Conservation (phyloP, 2,888 invertebrate genomes). For the Noctua pronuba region DNA sequence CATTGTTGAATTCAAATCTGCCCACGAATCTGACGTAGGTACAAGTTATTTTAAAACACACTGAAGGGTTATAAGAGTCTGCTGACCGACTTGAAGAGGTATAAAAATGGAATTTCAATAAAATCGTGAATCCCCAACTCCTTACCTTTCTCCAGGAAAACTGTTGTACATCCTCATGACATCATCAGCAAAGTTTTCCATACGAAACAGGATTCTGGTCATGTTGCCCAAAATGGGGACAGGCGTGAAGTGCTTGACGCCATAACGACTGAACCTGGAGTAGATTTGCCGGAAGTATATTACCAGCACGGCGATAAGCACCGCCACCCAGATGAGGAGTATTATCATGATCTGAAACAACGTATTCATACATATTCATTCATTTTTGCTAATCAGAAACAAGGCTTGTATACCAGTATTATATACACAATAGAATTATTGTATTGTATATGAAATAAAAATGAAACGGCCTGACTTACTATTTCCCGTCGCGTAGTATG, state of each 20-base stretch:
- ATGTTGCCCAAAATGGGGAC: slow-evolving; percentile 72
- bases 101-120: neutral
- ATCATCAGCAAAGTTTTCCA: slow-evolving; percentile 63
- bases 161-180: slow-evolving; percentile 64
- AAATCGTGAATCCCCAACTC: neutral
- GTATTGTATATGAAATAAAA: no score
- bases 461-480: no score
- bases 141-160: slow-evolving; percentile 67
- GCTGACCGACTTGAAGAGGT: neutral
- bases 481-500: no score
- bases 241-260: slow-evolving; percentile 67
- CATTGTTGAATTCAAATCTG: slow-evolving; percentile 80
- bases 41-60: neutral
- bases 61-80: neutral
- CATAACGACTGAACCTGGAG: slow-evolving; percentile 42
- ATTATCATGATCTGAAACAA: neutral
- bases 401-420: no score
- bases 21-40: slow-evolving; percentile 77
- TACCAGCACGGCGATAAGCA: neutral
- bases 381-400: no score
- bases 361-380: no score
- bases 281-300: neutral
- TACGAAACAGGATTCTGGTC: slow-evolving; percentile 46
- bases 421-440: no score
- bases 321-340: neutral